Evolutionary conservation across 2,113 vertebrate genomes (phyloP), one percentile per base, ranked within the genome.

Genomic region (Zingel zingel): DNA sequence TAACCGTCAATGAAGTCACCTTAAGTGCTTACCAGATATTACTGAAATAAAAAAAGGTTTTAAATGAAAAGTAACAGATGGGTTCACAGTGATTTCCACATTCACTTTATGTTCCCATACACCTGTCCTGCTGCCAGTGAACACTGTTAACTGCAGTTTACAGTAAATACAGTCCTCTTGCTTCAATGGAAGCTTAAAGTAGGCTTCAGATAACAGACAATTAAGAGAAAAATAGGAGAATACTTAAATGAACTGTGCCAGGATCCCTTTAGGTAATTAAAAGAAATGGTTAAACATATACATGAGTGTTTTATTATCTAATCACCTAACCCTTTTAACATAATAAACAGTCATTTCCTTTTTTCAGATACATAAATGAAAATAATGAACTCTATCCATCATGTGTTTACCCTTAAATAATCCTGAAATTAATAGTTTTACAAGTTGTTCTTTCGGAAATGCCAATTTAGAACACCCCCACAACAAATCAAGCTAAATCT

Each of bases 1-100:
- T 27, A 59, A 53, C 23, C 36, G 2, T 58, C 53, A 8, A 3
- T 36, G 3, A 19, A 10, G 23, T 33, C 10, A 15, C 12, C 5
- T 3, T 13, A 39, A 45, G 12, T n/a, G 69, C 51, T 21, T 25
- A 6, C 3, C 23, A 71, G 33, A 43, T 72, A 19, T 27, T 4
- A 73, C 3, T 14, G 14, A 25, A 21, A 39, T 33, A 64, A 48
- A 16, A 47, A 8, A 9, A 2, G 0, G 8, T 65, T 63, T 27
- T 36, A 36, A 36, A 54, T 47, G 57, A 54, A 61, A 73, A 30
- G 39, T 33, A 74, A 36, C 66, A 48, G n/a, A 67, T 62, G 25
- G n/a, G 21, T 77, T 74, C 39, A 15, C 12, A 43, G 13, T 48
- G 2, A 58, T 69, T 50, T 69, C 39, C 9, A 27, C 9, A 50